phyloP scores from a whole-genome alignment of 2,113 vertebrate genomes.

The Syrrhaptes paradoxus region DNA sequence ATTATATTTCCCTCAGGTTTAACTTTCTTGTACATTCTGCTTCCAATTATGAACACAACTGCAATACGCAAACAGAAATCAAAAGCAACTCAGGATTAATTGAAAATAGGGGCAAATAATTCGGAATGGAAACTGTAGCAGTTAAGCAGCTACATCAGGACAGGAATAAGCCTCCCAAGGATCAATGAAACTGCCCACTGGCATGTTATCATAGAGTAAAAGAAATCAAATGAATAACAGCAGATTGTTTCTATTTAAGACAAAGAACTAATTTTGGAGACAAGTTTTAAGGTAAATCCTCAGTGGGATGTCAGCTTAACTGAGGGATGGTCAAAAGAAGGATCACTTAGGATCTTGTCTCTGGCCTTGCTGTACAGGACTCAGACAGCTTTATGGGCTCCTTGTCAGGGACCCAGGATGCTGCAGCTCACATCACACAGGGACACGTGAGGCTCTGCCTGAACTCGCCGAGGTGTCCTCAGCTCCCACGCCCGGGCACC shows the following conservation, averaged over 20 bases:
- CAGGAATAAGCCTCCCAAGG: background rate
- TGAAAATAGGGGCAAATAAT: background rate
- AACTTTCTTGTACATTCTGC: slow-evolving; percentile 89
- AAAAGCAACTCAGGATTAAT: background rate
- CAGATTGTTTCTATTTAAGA: background rate
- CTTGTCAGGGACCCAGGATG: background rate
- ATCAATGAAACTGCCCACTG: background rate
- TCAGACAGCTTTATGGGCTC: background rate
- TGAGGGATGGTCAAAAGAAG: background rate
- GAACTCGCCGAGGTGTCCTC: background rate
- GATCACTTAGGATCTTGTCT: background rate
- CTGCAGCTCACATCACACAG: rapidly evolving
- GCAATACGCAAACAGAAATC: background rate
- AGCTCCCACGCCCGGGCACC: background rate
- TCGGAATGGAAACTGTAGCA: background rate
- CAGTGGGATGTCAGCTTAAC: background rate
- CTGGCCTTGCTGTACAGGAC: background rate
- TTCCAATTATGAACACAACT: slow-evolving; percentile 91
- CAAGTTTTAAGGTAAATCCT: background rate
- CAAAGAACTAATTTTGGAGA: background rate
- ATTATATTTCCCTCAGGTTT: slow-evolving; percentile 91
- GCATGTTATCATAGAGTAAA: background rate
- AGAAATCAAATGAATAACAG: background rate
- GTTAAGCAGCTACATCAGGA: background rate
- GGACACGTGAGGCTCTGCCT: background rate